Evolutionary conservation across 1,140 invertebrate genomes (phyloP).

Genomic region (Drosophila pachea): DNA sequence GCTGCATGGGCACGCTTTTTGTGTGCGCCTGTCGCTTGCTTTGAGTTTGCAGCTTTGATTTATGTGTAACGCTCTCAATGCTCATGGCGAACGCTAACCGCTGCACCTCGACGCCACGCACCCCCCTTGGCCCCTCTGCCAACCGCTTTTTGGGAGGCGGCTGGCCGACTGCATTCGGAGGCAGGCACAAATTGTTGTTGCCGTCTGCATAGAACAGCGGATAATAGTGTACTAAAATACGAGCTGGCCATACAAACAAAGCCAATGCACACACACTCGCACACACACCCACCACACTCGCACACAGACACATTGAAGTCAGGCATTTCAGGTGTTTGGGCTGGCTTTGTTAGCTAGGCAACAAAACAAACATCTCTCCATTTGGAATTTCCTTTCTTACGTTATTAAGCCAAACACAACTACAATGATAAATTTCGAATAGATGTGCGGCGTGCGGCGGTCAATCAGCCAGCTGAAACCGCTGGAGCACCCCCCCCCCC

Average conservation of each 20-base stretch:
- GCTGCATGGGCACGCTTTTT: constrained; percentile 23
- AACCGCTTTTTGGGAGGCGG: not conserved
- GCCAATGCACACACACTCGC: constrained; percentile 12
- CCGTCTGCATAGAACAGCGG: constrained; percentile 68
- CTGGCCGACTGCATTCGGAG: constrained; percentile 15
- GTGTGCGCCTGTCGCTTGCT: constrained; percentile 66
- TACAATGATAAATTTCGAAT: too few species aligned
- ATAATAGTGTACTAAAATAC: constrained; percentile 71
- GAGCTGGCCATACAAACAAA: constrained; percentile 49
- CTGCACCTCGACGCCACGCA: not conserved
- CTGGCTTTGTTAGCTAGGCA: constrained; percentile 29
- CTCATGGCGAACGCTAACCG: not conserved
- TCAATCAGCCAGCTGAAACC: not conserved
- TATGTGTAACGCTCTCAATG: constrained; percentile 61
- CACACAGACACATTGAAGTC: constrained; percentile 18
- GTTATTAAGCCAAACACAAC: too few species aligned
- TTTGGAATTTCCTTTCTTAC: too few species aligned
- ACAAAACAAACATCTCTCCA: constrained; percentile 7
- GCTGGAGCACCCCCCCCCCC: too few species aligned
- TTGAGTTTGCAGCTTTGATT: constrained; percentile 69
- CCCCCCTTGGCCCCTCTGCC: not conserved
- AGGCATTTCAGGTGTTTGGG: constrained; percentile 37
- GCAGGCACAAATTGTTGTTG: constrained; percentile 54
- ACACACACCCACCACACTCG: constrained; percentile 20
- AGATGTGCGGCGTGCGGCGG: too few species aligned